phyloP scores from a whole-genome alignment of 1,140 invertebrate genomes.

The Chelonus insularis region DNA sequence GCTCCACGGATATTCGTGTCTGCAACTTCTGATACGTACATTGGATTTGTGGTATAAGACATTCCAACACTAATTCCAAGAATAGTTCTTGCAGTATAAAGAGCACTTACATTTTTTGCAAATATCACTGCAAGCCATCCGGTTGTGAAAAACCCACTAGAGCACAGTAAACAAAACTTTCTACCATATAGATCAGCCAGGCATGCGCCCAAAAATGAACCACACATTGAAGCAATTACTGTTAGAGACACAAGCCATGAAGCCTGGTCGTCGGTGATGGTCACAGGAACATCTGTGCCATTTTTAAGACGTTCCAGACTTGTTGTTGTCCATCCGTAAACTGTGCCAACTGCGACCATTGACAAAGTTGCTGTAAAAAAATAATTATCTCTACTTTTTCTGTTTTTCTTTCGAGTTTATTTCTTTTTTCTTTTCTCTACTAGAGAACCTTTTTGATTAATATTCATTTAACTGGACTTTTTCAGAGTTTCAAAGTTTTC shows the following conservation, averaged over 20 bases:
- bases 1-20: conserved; percentile 70
- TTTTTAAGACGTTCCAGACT: conserved; percentile 39
- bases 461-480: too few species aligned
- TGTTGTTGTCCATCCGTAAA: conserved; percentile 56
- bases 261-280: conserved; percentile 44
- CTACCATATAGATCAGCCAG: conserved; percentile 66
- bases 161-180: conserved; percentile 68
- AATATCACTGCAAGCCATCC: conserved; percentile 72
- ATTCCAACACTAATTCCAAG: conserved; percentile 73
- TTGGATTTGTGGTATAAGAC: conserved; percentile 71
- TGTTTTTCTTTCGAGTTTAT: too few species aligned
- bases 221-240: conserved; percentile 58
- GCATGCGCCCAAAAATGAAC: conserved; percentile 56
- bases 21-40: conserved; percentile 73
- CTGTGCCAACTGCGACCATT: conserved; percentile 56
- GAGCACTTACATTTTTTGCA: conserved; percentile 55
- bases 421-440: neutral
- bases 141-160: conserved; percentile 66
- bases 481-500: too few species aligned
- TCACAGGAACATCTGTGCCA: conserved; percentile 39
- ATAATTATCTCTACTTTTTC: too few species aligned
- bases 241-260: conserved; percentile 55
- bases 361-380: conserved; percentile 51
- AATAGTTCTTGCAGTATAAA: conserved; percentile 65
- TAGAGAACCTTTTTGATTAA: neutral